Evolutionary conservation across 2,797 vertebrate species (phyloP), one percentile per base, ranked within the genome.

Genomic region (Otus scops): DNA sequence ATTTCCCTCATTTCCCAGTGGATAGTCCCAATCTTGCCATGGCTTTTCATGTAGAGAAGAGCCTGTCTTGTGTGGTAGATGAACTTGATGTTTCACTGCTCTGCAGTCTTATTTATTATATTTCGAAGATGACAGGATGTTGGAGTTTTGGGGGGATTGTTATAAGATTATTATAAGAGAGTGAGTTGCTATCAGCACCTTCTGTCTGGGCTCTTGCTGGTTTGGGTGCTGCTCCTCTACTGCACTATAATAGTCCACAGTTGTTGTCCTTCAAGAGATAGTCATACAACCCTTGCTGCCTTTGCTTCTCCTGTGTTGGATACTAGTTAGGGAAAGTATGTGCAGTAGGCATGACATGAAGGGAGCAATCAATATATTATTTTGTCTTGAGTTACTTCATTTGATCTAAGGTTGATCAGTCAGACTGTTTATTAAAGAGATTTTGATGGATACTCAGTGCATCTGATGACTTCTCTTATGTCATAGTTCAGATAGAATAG

Each of bases 321-420:
- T 45, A 6, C 43, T 54, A 28, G 8, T 50, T 70, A 41, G 18
- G 67, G 56, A 63, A 73, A 30, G 12, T 6, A 21, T 1, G 9
- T 65, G 38, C 45, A 20, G 69, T 13, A 38, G 39, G 68, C 36
- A 30, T 48, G 68, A 60, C 10, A 2, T 20, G 76, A 85, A 88
- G 38, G 45, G 64, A 91, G 45, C 9, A 3, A 34, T 71, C 71
- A 60, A 17, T n/a, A 2, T 41, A 23, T 83, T 64, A 53, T 57
- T 91, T 83, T 7, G 16, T 89, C 68, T 65, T 53, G 84, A 15
- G 18, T 89, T 89, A 50, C 28, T 87, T 87, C 38, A 63, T 87
- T 92, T 91, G 85, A 67, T 85, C 48, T 73, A 30, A 59, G 68
- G 23, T 70, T 87, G 84, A 85, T 92, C 88, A 84, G 12, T 95